Percentiles rank a stretch among this genome's conserved stretches.
These are phyloP conservation scores for Listronotus oregonensis DNA, from an alignment of 1,140 invertebrate genomes.

Conservation along the genomic window DNA sequence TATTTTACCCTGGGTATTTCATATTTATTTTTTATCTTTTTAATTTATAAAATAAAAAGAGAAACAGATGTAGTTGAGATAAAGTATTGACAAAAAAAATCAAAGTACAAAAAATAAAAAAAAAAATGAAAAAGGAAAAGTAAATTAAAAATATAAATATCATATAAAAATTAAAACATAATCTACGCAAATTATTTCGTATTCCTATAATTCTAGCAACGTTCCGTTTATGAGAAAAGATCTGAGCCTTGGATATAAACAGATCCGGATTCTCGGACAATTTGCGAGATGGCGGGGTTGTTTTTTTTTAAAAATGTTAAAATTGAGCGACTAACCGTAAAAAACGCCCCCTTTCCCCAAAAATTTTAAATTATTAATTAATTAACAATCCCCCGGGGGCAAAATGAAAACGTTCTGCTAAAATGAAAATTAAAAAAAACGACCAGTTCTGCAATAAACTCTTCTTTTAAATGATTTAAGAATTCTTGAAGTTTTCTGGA, in stretches of 20 bases:
- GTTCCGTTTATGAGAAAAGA: slow-evolving; percentile 1
- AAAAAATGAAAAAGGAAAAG: too few species aligned
- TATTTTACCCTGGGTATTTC: too few species aligned
- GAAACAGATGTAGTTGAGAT: too few species aligned
- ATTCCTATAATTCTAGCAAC: too few species aligned
- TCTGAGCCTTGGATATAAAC: slow-evolving; percentile 45
- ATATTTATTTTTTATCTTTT: too few species aligned
- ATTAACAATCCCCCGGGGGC: slow-evolving; percentile 55
- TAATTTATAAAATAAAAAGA: too few species aligned
- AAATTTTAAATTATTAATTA: slow-evolving; percentile 55
- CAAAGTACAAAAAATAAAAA: too few species aligned
- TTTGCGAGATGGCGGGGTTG: slow-evolving; percentile 48
- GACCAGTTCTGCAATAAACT: slow-evolving; percentile 43
- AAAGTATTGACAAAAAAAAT: too few species aligned
- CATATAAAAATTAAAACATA: too few species aligned
- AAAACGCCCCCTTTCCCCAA: slow-evolving; percentile 48
- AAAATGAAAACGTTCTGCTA: slow-evolving; percentile 49
- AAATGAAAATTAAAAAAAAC: slow-evolving; percentile 52
- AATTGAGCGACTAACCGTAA: slow-evolving; percentile 53
- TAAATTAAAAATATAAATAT: too few species aligned
- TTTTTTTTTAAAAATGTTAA: slow-evolving; percentile 54
- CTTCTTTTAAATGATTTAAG: slow-evolving; percentile 26
- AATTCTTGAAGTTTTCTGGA: slow-evolving; percentile 2
- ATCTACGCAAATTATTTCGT: too few species aligned
- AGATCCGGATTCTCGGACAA: slow-evolving; percentile 50